Evolutionary conservation across 2,113 vertebrate species (phyloP).

Genomic region (Lepus americanus): DNA sequence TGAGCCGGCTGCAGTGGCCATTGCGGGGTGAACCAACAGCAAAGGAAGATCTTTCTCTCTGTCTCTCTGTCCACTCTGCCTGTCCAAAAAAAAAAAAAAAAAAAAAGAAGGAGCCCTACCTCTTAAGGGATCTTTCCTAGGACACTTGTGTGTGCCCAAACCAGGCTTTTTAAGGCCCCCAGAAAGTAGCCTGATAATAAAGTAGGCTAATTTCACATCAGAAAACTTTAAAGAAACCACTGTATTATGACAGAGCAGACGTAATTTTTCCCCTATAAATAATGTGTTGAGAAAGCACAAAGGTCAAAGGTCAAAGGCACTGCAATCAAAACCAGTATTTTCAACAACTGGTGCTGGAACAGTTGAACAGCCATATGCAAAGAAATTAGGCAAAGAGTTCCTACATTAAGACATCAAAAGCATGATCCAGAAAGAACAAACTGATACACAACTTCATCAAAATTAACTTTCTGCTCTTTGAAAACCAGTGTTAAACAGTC

Average conservation of each 20-base stretch:
- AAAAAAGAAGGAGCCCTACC: background rate
- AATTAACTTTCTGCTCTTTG: constrained; percentile 3
- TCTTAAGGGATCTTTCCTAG: background rate
- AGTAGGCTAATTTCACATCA: background rate
- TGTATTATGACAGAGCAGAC: background rate
- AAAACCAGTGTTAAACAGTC: background rate
- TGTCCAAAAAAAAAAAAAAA: too few species aligned
- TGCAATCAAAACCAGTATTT: background rate
- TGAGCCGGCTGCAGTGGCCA: too few species aligned
- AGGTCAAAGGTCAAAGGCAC: background rate
- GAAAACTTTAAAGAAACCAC: background rate
- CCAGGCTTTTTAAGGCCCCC: background rate
- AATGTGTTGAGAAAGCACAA: constrained; percentile 12
- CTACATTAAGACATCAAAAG: background rate
- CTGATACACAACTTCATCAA: background rate
- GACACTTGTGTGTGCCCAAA: background rate
- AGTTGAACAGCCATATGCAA: background rate
- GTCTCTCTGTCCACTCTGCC: too few species aligned
- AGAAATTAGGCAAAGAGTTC: background rate
- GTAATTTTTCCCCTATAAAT: background rate
- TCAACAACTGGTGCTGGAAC: background rate
- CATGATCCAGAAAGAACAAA: background rate
- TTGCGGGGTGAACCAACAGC: too few species aligned
- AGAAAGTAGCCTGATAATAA: background rate
- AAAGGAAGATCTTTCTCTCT: too few species aligned